Evolutionary conservation across 2,797 vertebrate genomes (phyloP), one percentile per base, ranked within the genome.

Genomic region (Eulemur albifrons): DNA sequence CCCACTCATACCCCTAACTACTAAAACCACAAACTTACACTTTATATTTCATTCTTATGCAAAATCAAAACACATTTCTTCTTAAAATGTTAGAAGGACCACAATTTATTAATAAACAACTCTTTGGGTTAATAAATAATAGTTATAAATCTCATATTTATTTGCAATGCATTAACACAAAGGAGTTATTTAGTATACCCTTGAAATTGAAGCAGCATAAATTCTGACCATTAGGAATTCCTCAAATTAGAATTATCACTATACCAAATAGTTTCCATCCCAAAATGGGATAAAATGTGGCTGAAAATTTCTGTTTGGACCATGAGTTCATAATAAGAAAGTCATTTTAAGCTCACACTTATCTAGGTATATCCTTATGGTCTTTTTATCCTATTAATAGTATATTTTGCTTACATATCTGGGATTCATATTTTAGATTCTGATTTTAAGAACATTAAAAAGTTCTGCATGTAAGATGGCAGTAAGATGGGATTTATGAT

Each of bases 61-160:
- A 96, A 95, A 96, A 96, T 69, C 18, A 86, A 86, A 94, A 94
- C 61, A 87, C 17, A 61, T 90, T 72, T 92, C 30, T 84, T 96
- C 65, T 79, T 88, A 92, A 93, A 65, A 94, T 17, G 0, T 48
- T 93, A 67, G 5, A 14, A 93, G 17, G 54, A 50, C 65, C 73
- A 21, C 73, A 75, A 94, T 85, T 40, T 88, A 32, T 76, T 87
- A 92, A 87, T 87, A 72, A 95, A 80, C 14, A 95, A 91, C 94
- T 90, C 45, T 45, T 21, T 18, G 45, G 85, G 50, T 69, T 92
- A 88, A 95, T 96, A 97, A 96, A 90, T 81, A 90, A 73, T 50
- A 67, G 88, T 35, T 88, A 23, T 96, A 96, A 95, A 96, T 96
- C 32, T 93, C 73, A 54, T 43, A 75, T 70, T 93, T 73, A 79